Evolutionary conservation across 2,888 invertebrate genomes (phyloP).

Genomic region (Germaria angustata): DNA sequence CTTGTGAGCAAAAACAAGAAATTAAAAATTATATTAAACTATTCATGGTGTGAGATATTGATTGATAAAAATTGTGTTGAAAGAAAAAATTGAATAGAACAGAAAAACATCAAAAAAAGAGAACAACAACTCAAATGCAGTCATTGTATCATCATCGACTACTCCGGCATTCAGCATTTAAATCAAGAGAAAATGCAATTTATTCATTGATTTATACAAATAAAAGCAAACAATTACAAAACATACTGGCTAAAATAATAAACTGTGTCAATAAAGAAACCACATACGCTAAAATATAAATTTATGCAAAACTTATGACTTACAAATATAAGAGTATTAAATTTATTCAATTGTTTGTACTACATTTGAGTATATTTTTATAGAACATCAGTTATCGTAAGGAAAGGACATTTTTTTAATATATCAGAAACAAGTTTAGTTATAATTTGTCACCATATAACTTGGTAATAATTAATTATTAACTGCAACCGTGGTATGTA

Average conservation of each 20-base stretch:
- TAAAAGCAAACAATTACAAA: slow-evolving; percentile 43
- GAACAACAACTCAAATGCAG: slow-evolving; percentile 13
- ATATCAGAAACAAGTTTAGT: too few species aligned
- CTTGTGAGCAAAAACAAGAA: background rate
- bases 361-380: too few species aligned
- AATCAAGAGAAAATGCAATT: slow-evolving; percentile 49
- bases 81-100: slow-evolving; percentile 45
- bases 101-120: slow-evolving; percentile 12
- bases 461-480: too few species aligned
- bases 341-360: background rate
- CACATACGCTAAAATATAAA: slow-evolving; percentile 7
- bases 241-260: slow-evolving; percentile 60
- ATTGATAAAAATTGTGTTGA: slow-evolving; percentile 61
- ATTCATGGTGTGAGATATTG: slow-evolving; percentile 55
- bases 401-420: too few species aligned
- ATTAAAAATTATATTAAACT: background rate
- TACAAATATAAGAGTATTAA: background rate
- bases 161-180: slow-evolving; percentile 13
- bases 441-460: too few species aligned
- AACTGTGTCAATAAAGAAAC: slow-evolving; percentile 48
- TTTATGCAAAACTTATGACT: background rate
- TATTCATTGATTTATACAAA: slow-evolving; percentile 56
- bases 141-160: slow-evolving; percentile 13
- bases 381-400: too few species aligned
- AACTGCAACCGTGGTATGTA: too few species aligned